These are phyloP conservation scores for Tichodroma muraria DNA, from an alignment of 2,113 vertebrate species.

Conservation along the genomic window DNA sequence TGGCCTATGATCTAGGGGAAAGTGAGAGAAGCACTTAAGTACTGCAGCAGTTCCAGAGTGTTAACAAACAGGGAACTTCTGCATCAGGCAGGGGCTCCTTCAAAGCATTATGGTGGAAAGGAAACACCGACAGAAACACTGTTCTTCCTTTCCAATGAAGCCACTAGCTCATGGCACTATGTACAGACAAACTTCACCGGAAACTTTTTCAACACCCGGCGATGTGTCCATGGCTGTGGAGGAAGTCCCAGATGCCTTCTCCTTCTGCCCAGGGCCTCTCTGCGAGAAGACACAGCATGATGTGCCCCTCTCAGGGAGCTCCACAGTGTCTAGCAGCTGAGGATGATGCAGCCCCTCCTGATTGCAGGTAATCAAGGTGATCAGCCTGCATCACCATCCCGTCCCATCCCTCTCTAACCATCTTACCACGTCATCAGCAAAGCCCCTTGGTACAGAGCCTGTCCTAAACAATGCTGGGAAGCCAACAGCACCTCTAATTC, in stretches of 20 bases:
- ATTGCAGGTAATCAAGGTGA: not conserved
- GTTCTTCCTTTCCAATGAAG: not conserved
- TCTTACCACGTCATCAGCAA: not conserved
- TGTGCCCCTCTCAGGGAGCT: not conserved
- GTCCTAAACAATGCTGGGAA: not conserved
- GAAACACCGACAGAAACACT: not conserved
- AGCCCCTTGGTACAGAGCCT: not conserved
- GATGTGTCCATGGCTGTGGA: not conserved
- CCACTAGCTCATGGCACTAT: not conserved
- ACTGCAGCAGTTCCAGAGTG: not conserved
- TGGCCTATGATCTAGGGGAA: constrained; percentile 90
- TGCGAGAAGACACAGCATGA: not conserved
- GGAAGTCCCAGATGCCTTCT: not conserved
- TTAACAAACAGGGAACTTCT: not conserved
- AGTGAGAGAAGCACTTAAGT: not conserved
- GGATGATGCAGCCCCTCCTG: not conserved
- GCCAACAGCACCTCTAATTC: not conserved
- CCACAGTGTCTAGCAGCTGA: not conserved
- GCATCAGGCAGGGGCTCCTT: not conserved
- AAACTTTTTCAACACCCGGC: not conserved
- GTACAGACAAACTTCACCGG: not conserved
- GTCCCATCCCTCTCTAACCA: not conserved
- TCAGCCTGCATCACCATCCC: not conserved
- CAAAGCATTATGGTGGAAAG: not conserved
- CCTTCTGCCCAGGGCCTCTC: not conserved